phyloP scores from a whole-genome alignment of 2,797 vertebrate species.

The Ceryle rudis region DNA sequence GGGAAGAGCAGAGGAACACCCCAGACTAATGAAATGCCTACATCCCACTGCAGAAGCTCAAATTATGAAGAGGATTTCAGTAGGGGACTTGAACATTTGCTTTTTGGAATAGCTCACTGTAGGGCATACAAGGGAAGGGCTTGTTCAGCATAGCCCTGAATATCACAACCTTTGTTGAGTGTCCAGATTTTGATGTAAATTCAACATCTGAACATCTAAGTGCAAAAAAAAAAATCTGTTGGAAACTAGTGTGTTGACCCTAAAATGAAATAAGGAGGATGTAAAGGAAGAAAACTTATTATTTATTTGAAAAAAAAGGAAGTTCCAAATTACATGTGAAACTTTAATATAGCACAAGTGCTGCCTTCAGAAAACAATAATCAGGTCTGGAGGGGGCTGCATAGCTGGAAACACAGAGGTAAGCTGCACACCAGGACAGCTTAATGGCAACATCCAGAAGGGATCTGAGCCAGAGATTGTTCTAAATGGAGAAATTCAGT shows the following conservation, averaged over 20 bases:
- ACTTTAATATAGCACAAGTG: neutral
- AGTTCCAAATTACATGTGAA: neutral
- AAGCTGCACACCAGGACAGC: neutral
- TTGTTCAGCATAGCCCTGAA: neutral
- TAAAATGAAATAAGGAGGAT: neutral
- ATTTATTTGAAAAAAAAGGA: neutral
- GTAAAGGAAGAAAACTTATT: neutral
- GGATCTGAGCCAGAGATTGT: neutral
- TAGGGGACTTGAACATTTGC: neutral
- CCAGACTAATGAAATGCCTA: neutral
- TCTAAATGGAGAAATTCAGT: neutral
- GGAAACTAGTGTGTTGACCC: neutral
- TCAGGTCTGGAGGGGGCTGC: neutral
- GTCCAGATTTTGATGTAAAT: neutral
- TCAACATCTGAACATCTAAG: neutral
- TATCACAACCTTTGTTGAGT: neutral
- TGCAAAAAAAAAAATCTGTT: neutral
- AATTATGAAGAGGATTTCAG: neutral
- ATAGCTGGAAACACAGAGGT: neutral
- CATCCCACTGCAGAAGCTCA: neutral
- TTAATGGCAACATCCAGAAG: neutral
- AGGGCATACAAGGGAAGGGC: neutral
- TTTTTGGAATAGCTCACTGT: neutral
- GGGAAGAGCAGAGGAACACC: neutral
- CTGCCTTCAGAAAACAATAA: neutral